Conservation (phyloP, 2,888 invertebrate species). For the Ophion ventricosus region DNA sequence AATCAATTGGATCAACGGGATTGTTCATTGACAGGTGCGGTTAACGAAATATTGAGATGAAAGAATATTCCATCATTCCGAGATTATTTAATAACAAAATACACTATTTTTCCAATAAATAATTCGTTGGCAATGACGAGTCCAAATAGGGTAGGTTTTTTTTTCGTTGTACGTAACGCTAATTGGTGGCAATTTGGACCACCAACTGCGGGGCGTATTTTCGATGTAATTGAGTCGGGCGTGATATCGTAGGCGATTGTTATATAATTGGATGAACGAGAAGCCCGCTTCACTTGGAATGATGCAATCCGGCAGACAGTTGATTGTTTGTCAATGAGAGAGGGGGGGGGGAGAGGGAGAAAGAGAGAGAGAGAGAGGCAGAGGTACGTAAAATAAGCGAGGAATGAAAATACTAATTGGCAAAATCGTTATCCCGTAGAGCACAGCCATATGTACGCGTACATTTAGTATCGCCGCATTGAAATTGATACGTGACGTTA, state of each 20-base stretch:
- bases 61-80: too few relatives aligned
- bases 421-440: constrained; percentile 33
- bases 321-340: not conserved
- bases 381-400: constrained; percentile 4
- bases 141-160: too few relatives aligned
- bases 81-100: too few relatives aligned
- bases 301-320: not conserved
- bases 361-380: too few relatives aligned
- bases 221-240: not conserved
- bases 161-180: too few relatives aligned
- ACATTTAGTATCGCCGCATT: constrained; percentile 21
- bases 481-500: constrained; percentile 31
- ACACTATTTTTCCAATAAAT: too few relatives aligned
- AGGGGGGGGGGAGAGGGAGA: not conserved
- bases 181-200: constrained; percentile 2
- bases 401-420: constrained; percentile 47
- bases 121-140: too few relatives aligned
- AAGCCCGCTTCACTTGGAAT: not conserved
- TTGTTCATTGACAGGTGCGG: too few relatives aligned
- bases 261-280: not conserved
- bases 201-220: not conserved
- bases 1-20: too few relatives aligned
- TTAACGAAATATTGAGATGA: too few relatives aligned
- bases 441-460: not conserved
- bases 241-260: not conserved